Conservation (phyloP, 2,888 invertebrate genomes). For the Sesia apiformis region DNA sequence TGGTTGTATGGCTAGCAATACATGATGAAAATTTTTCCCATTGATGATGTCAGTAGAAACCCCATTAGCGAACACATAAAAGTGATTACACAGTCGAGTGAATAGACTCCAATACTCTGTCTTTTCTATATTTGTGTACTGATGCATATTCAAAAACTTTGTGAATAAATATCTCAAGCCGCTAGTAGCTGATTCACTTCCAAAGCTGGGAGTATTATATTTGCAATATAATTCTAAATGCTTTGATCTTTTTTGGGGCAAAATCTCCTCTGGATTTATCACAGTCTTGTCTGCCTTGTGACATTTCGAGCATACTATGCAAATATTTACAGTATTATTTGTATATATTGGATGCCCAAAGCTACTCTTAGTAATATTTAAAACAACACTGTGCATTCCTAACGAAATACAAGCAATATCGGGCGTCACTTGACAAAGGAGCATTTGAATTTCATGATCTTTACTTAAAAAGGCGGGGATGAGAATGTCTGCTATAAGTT, state of each 20-base stretch:
- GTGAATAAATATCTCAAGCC: constrained; percentile 38
- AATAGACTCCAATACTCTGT: constrained; percentile 43
- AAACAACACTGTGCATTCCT: constrained; percentile 28
- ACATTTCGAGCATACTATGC: constrained; percentile 46
- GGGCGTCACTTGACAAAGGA: constrained; percentile 32
- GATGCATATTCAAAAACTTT: constrained; percentile 50
- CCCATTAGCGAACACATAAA: constrained; percentile 46
- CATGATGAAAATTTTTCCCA: constrained; percentile 35
- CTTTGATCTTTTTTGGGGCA: constrained; percentile 15
- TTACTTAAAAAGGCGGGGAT: constrained; percentile 51
- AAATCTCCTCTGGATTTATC: constrained; percentile 8
- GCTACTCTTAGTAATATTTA: constrained; percentile 16
- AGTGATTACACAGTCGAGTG: constrained; percentile 43
- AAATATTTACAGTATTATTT: constrained; percentile 26
- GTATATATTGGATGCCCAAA: constrained; percentile 35
- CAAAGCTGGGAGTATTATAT: constrained; percentile 20
- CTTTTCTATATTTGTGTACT: constrained; percentile 33
- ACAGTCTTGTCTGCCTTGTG: constrained; percentile 17
- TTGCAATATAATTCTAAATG: constrained; percentile 27
- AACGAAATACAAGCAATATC: constrained; percentile 48
- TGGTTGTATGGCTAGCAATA: constrained; percentile 40
- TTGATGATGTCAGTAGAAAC: constrained; percentile 34
- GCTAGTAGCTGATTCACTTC: constrained; percentile 26
- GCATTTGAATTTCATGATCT: constrained; percentile 33
- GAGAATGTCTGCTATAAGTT: constrained; percentile 52